Base-by-base conservation (phyloP, 2,113 vertebrate species). In the Oncorhynchus mykiss region DNA sequence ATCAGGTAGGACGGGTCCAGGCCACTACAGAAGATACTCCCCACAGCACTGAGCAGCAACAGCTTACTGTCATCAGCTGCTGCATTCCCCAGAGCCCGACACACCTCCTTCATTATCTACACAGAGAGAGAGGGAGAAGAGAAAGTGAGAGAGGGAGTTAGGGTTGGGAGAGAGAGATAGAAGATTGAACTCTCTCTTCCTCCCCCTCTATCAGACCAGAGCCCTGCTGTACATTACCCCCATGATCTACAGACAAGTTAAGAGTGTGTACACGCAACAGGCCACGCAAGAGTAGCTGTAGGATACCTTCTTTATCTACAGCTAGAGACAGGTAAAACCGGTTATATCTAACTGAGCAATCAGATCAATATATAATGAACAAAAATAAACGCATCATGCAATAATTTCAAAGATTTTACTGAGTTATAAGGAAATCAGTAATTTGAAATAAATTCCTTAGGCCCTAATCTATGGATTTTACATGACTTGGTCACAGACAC, bases 21-120 rank as follows among this genome's bases (percentile, higher is more conserved):
- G 75, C 97, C 97, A 0, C 97, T 96, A 89, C 97, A 99, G 95
- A 99, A 99, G 68, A 98, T 93, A 0, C 95, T 96, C 74, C 97
- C 97, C 78, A 99, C 97, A 0, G 97, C 96, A 31, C 96, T 99
- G 85, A 99, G 95, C 59, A 99, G 92, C 75, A 99, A 91, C 31
- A 99, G 91, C 82, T 98, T 99, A 91, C 97, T 99, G 92, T 98
- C 96, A 18, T 99, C 97, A 0, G 94, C 91, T 54, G 97, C 96
- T 0, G 97, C 97, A 5, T 96, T 97, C 80, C 95, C 94, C 86
- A 99, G 93, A 2, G 97, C 97, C 73, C 96, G 91, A 87, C 95
- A 96, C 73, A 99, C 93, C 90, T 99, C 97, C 91, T 98, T 98
- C 97, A 99, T 99, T 86, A 98, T 97, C 97, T 99, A 92, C 12